Evolutionary conservation across 1,140 invertebrate genomes (phyloP).

Genomic region (Calosoma granatense): DNA sequence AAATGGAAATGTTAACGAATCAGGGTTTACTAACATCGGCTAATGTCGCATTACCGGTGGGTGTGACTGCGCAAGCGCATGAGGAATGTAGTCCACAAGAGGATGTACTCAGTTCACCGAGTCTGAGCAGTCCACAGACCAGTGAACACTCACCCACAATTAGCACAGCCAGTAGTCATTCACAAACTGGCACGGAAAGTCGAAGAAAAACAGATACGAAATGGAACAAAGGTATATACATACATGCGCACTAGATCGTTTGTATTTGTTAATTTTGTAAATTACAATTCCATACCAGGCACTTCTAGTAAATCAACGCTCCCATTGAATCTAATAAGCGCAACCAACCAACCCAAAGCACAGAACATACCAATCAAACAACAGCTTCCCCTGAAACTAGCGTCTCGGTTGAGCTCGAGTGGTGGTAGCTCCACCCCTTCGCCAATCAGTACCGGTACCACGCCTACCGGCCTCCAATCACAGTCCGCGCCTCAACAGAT

Average conservation of each 20-base stretch:
- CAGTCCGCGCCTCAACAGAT: constrained; percentile 26
- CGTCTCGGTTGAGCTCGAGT: constrained; percentile 40
- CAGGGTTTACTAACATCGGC: constrained; percentile 56
- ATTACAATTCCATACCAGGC: too few relatives aligned
- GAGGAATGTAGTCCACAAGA: background rate
- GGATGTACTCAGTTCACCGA: background rate
- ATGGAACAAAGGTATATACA: constrained; percentile 40
- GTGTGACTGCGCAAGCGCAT: background rate
- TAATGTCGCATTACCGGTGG: constrained; percentile 31
- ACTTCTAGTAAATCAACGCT: constrained; percentile 39
- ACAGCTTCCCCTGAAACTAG: constrained; percentile 75
- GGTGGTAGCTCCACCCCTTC: constrained; percentile 29
- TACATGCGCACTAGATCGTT: constrained; percentile 12
- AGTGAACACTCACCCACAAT: constrained; percentile 8
- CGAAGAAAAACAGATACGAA: constrained; percentile 41
- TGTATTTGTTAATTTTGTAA: background rate
- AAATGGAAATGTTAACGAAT: constrained; percentile 65
- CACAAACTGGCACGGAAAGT: constrained; percentile 15
- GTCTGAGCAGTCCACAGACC: background rate
- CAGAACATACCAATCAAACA: constrained; percentile 56
- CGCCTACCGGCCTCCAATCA: constrained; percentile 19
- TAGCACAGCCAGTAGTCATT: constrained; percentile 18
- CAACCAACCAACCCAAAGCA: constrained; percentile 71
- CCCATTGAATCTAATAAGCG: constrained; percentile 65
- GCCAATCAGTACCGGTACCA: constrained; percentile 16